phyloP scores from a whole-genome alignment of 1,140 invertebrate genomes.

The Homarus americanus region DNA sequence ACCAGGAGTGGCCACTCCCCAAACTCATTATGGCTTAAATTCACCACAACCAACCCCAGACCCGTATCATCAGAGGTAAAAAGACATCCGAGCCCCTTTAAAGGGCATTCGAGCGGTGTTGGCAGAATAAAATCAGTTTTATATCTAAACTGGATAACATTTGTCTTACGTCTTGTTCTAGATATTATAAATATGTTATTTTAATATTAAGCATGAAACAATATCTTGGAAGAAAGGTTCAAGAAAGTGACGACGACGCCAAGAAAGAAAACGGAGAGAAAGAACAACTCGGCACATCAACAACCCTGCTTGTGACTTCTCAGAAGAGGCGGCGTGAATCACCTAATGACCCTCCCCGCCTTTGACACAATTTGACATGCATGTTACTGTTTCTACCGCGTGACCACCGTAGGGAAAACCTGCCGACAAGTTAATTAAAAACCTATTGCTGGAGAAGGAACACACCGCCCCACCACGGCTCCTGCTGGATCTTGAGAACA shows the following conservation, averaged over 20 bases:
- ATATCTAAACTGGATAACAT: no score
- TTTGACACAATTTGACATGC: conserved; percentile 39
- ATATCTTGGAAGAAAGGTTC: background rate
- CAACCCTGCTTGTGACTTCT: background rate
- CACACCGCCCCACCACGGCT: background rate
- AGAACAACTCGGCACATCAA: background rate
- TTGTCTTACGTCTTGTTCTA: no score
- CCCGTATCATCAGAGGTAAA: background rate
- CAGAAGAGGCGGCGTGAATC: background rate
- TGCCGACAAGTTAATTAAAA: conserved; percentile 29
- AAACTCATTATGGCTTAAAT: background rate
- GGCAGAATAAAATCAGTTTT: no score
- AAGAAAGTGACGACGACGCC: background rate
- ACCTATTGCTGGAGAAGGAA: background rate
- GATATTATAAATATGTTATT: no score
- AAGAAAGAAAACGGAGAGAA: background rate
- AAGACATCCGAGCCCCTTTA: conserved; percentile 2
- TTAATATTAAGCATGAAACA: no score
- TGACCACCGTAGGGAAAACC: conserved; percentile 2
- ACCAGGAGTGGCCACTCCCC: background rate
- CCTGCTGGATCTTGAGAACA: background rate
- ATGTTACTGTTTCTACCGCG: conserved; percentile 20
- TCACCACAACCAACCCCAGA: background rate
- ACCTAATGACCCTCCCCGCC: conserved; percentile 16
- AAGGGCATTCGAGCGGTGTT: background rate